Evolutionary conservation across 2,888 invertebrate species (phyloP).

Genomic region (Balanococcus diminutus): DNA sequence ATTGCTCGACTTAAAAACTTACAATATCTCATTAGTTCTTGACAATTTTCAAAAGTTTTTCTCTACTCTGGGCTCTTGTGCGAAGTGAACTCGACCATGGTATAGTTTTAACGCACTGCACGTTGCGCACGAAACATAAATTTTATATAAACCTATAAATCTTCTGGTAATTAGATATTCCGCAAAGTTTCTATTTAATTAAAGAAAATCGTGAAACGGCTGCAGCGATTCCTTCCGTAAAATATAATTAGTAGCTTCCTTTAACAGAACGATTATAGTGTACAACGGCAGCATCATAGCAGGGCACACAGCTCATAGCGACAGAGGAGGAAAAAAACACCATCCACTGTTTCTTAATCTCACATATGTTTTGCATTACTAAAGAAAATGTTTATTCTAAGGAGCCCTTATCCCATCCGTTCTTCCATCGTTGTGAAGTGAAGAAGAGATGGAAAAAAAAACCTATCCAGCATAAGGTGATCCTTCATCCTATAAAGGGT

Average conservation of each 20-base stretch:
- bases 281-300: background rate
- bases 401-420: background rate
- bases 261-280: slow-evolving; percentile 22
- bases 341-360: background rate
- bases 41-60: slow-evolving; percentile 24
- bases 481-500: background rate
- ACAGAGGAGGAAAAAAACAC: background rate
- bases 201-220: slow-evolving; percentile 53
- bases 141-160: slow-evolving; percentile 51
- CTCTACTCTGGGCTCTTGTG: background rate
- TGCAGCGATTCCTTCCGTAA: slow-evolving; percentile 48
- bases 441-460: background rate
- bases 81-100: background rate
- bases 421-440: background rate
- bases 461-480: background rate
- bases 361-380: slow-evolving; percentile 35
- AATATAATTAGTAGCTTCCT: slow-evolving; percentile 54
- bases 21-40: slow-evolving; percentile 18
- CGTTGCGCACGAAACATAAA: slow-evolving; percentile 45
- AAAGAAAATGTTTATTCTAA: slow-evolving; percentile 38
- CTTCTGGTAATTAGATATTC: slow-evolving; percentile 53
- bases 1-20: slow-evolving; percentile 12
- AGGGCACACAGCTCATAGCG: background rate
- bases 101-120: slow-evolving; percentile 26
- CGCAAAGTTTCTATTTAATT: slow-evolving; percentile 54